These are phyloP conservation scores for Lamprologus tigripictilis DNA, from an alignment of 2,113 vertebrate species.

Conservation along the genomic window DNA sequence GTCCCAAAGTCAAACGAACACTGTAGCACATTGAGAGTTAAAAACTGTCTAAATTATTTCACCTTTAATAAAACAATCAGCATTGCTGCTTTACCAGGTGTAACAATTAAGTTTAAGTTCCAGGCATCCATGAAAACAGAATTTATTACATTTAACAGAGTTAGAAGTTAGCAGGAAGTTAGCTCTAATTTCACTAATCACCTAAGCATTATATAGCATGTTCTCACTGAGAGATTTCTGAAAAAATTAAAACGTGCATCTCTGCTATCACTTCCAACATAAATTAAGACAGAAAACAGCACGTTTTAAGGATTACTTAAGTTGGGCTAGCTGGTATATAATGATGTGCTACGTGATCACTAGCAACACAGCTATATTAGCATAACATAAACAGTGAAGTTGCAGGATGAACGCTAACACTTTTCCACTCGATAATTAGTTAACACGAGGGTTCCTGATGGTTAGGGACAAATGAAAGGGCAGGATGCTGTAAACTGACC, in stretches of 20 bases:
- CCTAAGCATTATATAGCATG: not conserved
- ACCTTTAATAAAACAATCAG: not conserved
- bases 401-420: not conserved
- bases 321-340: not conserved
- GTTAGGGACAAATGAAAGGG: not conserved
- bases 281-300: not conserved
- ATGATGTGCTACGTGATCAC: not conserved
- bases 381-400: not conserved
- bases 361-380: not conserved
- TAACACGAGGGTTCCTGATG: accelerated
- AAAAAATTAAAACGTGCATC: not conserved
- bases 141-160: not conserved
- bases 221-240: not conserved
- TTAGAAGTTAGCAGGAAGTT: not conserved
- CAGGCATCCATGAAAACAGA: not conserved
- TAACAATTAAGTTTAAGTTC: not conserved
- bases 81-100: not conserved
- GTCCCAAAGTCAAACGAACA: not conserved
- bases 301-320: not conserved
- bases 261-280: not conserved
- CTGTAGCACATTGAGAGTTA: not conserved
- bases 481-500: not conserved
- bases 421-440: not conserved
- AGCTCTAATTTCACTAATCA: not conserved
- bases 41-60: not conserved